Conservation (phyloP, 2,888 invertebrate species). For the Macrosiphum euphorbiae region DNA sequence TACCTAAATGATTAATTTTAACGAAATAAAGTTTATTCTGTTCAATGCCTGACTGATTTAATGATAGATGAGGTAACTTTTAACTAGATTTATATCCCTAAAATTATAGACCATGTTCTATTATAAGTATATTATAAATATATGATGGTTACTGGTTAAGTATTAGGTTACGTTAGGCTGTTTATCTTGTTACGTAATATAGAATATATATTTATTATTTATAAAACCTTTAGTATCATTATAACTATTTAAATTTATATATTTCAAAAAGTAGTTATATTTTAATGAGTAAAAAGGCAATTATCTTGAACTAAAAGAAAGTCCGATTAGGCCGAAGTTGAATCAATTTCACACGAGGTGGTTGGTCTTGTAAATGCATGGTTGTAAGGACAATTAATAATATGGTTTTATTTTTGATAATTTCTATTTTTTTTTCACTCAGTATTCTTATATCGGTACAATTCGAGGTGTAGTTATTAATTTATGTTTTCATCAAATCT, state of each 20-base stretch:
- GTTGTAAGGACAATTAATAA: neutral
- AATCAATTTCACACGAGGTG: neutral
- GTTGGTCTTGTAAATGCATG: neutral
- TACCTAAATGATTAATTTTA: neutral
- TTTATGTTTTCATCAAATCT: neutral
- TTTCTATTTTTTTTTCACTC: neutral
- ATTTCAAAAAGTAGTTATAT: neutral
- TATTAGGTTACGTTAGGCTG: neutral
- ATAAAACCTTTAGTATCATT: neutral
- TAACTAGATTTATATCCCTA: neutral
- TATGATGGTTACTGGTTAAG: neutral
- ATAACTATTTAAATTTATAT: neutral
- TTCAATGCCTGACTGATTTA: neutral
- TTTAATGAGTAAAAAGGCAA: neutral
- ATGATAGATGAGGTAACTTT: neutral
- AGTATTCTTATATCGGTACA: neutral
- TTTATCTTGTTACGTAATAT: neutral
- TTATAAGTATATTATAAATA: neutral
- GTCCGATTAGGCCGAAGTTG: neutral
- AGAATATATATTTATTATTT: neutral
- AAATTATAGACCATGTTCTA: neutral
- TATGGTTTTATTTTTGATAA: neutral
- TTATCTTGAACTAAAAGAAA: neutral
- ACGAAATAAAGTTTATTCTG: neutral
- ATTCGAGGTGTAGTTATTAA: too few relatives aligned